Base-by-base conservation (phyloP, 2,113 vertebrate genomes). In the Vicugna pacos region DNA sequence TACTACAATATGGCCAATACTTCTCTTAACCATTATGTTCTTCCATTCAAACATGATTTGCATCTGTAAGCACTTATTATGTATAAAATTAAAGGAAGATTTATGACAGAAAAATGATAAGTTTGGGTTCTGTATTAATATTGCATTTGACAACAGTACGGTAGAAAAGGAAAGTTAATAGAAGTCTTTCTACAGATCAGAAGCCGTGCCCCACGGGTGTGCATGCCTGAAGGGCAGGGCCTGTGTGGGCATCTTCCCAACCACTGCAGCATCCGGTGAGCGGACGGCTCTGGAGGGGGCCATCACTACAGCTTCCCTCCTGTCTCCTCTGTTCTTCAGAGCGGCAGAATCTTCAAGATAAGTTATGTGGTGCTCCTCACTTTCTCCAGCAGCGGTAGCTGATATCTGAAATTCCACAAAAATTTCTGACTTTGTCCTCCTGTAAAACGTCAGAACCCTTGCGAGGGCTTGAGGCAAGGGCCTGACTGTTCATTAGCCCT, bases 41-140 rank as follows among this genome's bases (percentile, higher is more conserved):
- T 95, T 92, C 84, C 86, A 91, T 70, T 95, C 96, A 92, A 96
- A 95, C 81, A 84, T 95, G 96, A 95, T 96, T 97, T 97, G 93
- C 93, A 94, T 95, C 96, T 97, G 92, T 92, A 93, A 92, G 90
- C n/a, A 92, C 73, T 97, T 97, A 97, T 96, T 96, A 95, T 52
- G 72, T 96, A 96, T 95, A 96, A 96, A 97, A 82, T 96, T 95
- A 96, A 92, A 96, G 60, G 83, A 65, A 97, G 83, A 94, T 95
- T 96, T 96, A 96, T 94, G 92, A 95, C 48, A 83, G 85, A 82
- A 94, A 95, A 97, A 85, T 95, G 91, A 93, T 95, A 93, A 93
- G 91, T 97, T 87, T 97, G 89, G 72, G 89, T 96, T 93, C 65
- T 82, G 58, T 32, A 60, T 96, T 93, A 95, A 80, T 95, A 92